phyloP scores from a whole-genome alignment of 2,888 invertebrate genomes.

The Tricholauxania praeusta region DNA sequence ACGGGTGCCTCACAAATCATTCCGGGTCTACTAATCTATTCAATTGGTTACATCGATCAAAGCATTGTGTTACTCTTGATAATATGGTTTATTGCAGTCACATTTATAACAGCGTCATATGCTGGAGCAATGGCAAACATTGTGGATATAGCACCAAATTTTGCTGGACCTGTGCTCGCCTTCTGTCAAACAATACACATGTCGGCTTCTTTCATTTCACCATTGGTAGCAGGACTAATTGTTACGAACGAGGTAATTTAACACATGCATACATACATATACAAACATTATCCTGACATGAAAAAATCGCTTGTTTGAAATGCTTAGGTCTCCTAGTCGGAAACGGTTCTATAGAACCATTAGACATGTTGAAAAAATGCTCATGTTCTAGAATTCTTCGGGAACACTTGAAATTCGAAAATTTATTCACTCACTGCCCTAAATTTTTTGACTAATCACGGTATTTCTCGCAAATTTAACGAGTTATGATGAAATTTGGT shows the following conservation, averaged over 20 bases:
- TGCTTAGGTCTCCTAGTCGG: no score
- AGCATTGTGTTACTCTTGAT: constrained; percentile 72
- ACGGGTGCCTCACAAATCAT: constrained; percentile 78
- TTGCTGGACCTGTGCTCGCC: constrained; percentile 79
- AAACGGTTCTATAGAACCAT: no score
- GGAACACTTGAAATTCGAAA: no score
- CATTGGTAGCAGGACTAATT: constrained; percentile 74
- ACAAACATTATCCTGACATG: no score
- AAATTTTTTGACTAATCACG: no score
- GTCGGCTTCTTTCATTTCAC: constrained; percentile 79
- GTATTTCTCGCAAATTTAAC: no score
- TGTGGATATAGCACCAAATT: constrained; percentile 83
- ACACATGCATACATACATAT: background rate
- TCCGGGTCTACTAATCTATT: constrained; percentile 74
- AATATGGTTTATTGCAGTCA: constrained; percentile 78
- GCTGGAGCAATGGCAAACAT: constrained; percentile 83
- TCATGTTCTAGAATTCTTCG: no score
- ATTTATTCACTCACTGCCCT: no score
- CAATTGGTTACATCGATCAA: constrained; percentile 76
- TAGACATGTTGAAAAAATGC: no score
- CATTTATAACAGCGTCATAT: constrained; percentile 78
- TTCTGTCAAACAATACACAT: constrained; percentile 84
- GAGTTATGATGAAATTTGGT: no score
- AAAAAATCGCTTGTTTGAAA: no score
- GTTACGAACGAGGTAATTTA: constrained; percentile 72